Evolutionary conservation across 2,888 invertebrate genomes (phyloP).

Genomic region (Aphidius colemani): DNA sequence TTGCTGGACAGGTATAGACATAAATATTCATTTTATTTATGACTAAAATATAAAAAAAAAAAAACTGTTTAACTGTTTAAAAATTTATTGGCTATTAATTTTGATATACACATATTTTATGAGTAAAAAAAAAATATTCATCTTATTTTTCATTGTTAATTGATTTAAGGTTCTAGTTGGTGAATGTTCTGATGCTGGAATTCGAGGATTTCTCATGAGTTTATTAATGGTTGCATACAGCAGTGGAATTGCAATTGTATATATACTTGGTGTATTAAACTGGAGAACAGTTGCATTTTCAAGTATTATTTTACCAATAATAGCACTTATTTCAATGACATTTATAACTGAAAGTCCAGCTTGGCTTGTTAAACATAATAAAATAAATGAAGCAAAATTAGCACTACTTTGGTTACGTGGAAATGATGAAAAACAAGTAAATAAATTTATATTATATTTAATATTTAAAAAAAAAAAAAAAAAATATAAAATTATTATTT

Average conservation of each 20-base stretch:
- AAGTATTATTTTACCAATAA: slow-evolving; percentile 66
- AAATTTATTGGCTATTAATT: too few species aligned
- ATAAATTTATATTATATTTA: neutral
- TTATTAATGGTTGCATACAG: slow-evolving; percentile 77
- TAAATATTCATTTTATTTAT: slow-evolving; percentile 7
- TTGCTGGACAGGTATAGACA: slow-evolving; percentile 76
- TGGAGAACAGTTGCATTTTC: slow-evolving; percentile 75
- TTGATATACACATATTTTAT: neutral
- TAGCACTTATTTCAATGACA: slow-evolving; percentile 67
- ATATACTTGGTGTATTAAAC: slow-evolving; percentile 70
- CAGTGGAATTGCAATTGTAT: slow-evolving; percentile 75
- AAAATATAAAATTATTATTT: neutral
- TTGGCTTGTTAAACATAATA: slow-evolving; percentile 71
- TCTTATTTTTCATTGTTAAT: slow-evolving; percentile 18
- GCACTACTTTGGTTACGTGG: slow-evolving; percentile 69
- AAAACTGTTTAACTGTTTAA: neutral
- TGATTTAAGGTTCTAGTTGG: slow-evolving; percentile 71
- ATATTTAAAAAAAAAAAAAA: too few species aligned
- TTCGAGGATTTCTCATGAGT: slow-evolving; percentile 73
- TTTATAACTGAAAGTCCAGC: slow-evolving; percentile 77
- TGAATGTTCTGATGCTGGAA: slow-evolving; percentile 74
- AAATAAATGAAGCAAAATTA: slow-evolving; percentile 62
- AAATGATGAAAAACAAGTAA: slow-evolving; percentile 61
- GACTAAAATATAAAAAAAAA: neutral
- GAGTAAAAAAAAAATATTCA: too few species aligned